A percentile compares a stretch with the other conserved stretches of the same genome.
phyloP scores from a whole-genome alignment of 92 coral and sea anemone species.

The Phenganax stokvisi region DNA sequence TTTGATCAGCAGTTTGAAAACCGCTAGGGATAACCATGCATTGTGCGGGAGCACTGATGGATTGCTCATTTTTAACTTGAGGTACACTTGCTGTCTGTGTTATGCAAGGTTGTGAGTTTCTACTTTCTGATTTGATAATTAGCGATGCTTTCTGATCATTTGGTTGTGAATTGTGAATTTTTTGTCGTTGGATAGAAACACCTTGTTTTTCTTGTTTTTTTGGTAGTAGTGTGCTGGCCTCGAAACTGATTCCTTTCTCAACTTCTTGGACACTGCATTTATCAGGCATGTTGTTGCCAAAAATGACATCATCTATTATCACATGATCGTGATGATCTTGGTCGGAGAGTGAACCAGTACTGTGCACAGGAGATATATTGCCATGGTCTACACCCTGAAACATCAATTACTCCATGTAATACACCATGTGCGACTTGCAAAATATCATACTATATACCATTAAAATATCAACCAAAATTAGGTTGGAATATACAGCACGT shows the following conservation, averaged over 20 bases:
- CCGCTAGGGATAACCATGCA: conserved; percentile 8
- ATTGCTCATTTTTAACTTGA: conserved; percentile 7
- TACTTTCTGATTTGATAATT: conserved; percentile 15
- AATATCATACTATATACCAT: too few species aligned
- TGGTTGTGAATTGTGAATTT: neutral
- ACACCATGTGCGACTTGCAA: neutral
- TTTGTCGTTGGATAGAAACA: neutral
- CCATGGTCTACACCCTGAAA: conserved; percentile 18
- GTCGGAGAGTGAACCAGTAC: conserved; percentile 26
- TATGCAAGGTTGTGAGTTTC: conserved; percentile 4
- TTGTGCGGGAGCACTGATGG: conserved; percentile 5
- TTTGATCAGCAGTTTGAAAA: conserved; percentile 18
- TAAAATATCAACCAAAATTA: too few species aligned
- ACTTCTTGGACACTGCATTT: conserved; percentile 33
- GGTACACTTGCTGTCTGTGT: neutral
- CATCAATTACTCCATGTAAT: neutral
- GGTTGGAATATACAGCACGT: too few species aligned
- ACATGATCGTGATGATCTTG: conserved; percentile 25
- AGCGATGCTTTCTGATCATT: neutral
- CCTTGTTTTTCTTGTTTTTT: neutral
- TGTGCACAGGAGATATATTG: conserved; percentile 19
- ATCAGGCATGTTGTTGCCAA: neutral
- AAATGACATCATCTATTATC: neutral
- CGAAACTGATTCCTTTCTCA: conserved; percentile 24
- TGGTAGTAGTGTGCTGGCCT: neutral